Evolutionary conservation across 2,113 vertebrate species (phyloP).

Genomic region (Chrysochloris asiatica): DNA sequence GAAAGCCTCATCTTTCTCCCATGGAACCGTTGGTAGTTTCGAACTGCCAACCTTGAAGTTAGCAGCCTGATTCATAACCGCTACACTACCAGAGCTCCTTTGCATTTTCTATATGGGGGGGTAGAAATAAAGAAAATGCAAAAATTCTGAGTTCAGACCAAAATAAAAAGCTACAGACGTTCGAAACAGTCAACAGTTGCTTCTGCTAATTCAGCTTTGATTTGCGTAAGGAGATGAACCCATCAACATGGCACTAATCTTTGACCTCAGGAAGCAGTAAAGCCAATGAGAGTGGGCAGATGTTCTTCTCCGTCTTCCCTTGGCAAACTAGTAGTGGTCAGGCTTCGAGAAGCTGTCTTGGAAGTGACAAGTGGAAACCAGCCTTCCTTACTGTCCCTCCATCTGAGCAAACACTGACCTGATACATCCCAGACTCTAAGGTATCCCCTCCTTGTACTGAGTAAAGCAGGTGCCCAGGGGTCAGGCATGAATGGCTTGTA

Average conservation of each 20-base stretch:
- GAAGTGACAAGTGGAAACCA: not conserved
- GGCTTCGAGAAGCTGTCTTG: not conserved
- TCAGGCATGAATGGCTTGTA: not conserved
- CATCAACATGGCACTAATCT: not conserved
- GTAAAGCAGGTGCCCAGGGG: not conserved
- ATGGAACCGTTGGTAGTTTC: too few relatives aligned
- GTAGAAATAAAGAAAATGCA: constrained; percentile 31
- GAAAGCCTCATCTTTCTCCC: too few relatives aligned
- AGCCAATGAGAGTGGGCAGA: not conserved
- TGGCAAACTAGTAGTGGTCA: not conserved
- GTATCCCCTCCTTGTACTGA: not conserved
- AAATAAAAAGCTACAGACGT: not conserved
- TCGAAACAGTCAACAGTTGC: not conserved
- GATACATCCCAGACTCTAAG: not conserved
- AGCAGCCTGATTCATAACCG: too few relatives aligned
- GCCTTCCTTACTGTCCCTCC: not conserved
- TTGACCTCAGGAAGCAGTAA: not conserved
- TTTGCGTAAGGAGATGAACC: not conserved
- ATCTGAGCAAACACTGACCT: not conserved
- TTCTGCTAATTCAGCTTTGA: not conserved
- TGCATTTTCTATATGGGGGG: too few relatives aligned
- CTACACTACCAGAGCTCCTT: too few relatives aligned
- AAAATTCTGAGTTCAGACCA: constrained; percentile 13
- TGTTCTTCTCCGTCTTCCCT: not conserved
- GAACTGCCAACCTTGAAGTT: too few relatives aligned